Evolutionary conservation across 1,140 invertebrate genomes (phyloP), one percentile per base, ranked within the genome.

Genomic region (Phymastichus coffea): DNA sequence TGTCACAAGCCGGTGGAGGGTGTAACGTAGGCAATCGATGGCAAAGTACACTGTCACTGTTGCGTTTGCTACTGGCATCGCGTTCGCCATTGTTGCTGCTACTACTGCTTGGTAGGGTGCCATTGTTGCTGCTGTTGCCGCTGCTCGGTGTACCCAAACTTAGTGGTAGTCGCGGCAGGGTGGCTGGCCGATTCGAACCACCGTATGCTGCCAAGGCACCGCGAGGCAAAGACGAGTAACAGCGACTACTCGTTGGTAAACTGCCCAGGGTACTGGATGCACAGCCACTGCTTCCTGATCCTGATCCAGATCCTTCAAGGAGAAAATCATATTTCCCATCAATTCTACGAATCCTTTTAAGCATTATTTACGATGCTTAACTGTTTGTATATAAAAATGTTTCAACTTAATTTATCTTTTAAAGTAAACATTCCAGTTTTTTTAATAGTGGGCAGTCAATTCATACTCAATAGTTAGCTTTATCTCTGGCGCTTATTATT

Each of bases 21-120:
- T 82, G 78, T 54, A 82, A 61, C n/a, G 81, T 73, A 14, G 82
- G 79, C 61, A 82, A 72, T 41, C 80, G 70, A 65, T 83, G 81
- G 26, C 81, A 83, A 0, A 83, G 71, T 1, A 81, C 76, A 19
- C 81, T 82, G 61, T 84, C 82, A 43, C 80, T 82, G 49, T 81
- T 81, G 23, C 81, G 66, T 57, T 83, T 83, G 66, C 77, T 78
- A 47, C 73, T 75, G n/a, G n/a, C n/a, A n/a, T n/a, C n/a, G n/a
- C n/a, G n/a, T n/a, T n/a, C n/a, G 4, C 73, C 72, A 47, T 78
- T 77, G 23, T 75, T 74, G 51, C 70, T 66, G 52, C 72, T 71
- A 19, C 69, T 55, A 30, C 71, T 70, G 46, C 72, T 72, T n/a
- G 28, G 25, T 12, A 14, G 6, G 7, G 19, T 59, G 64, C 9